phyloP scores from a whole-genome alignment of 2,797 vertebrate species.

The Antrozous pallidus region DNA sequence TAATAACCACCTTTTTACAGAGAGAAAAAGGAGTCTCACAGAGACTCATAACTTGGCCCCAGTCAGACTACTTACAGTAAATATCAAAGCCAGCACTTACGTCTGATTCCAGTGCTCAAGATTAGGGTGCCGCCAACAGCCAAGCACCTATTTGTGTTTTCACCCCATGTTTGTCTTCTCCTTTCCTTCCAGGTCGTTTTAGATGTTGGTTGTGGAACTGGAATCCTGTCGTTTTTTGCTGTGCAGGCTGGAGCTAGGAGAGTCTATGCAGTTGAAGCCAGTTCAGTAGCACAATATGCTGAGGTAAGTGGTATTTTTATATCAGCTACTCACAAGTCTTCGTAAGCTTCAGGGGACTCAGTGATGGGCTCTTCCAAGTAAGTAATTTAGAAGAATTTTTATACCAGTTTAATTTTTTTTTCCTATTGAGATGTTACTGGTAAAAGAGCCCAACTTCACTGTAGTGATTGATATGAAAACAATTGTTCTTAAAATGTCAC shows the following conservation, averaged over 20 bases:
- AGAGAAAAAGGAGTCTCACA: not conserved
- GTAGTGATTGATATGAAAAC: not conserved
- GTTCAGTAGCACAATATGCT: conserved; percentile 66
- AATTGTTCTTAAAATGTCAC: not conserved
- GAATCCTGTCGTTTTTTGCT: conserved; percentile 79
- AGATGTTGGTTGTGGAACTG: conserved; percentile 76
- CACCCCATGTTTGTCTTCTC: not conserved
- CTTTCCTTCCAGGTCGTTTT: conserved; percentile 74
- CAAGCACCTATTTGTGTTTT: not conserved
- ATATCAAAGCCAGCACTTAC: not conserved
- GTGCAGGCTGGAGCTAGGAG: conserved; percentile 74
- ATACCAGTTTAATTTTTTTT: not conserved
- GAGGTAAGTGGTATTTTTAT: conserved; percentile 65
- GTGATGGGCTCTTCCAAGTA: not conserved
- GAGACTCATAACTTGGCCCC: not conserved
- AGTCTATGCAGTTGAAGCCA: conserved; percentile 77
- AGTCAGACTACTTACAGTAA: not conserved
- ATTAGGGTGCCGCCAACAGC: not conserved
- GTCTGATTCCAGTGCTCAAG: not conserved
- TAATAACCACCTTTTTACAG: not conserved
- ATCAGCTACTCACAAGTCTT: not conserved
- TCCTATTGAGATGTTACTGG: not conserved
- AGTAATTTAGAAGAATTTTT: not conserved
- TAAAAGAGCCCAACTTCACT: not conserved
- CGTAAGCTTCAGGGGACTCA: not conserved